A percentile compares a stretch with the other conserved stretches of the same genome.
Conservation (phyloP, 2,888 invertebrate species). For the Caenorhabditis angaria region DNA sequence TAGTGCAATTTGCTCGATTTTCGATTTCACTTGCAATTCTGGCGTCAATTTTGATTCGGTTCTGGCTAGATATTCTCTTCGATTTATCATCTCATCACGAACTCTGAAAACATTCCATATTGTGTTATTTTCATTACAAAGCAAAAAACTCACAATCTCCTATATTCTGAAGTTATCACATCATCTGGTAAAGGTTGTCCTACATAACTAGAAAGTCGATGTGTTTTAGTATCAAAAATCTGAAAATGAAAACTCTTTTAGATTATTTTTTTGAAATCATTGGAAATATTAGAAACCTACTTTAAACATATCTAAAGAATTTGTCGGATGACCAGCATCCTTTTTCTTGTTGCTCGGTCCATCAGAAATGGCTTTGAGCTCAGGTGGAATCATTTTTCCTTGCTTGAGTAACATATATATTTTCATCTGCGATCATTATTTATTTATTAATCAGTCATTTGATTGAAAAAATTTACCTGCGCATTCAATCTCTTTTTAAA, state of each 20-base stretch:
- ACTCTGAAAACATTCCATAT: constrained; percentile 75
- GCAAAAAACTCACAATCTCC: background rate
- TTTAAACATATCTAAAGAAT: background rate
- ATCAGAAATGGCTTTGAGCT: background rate
- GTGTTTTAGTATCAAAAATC: background rate
- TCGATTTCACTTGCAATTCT: constrained; percentile 88
- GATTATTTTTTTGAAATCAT: background rate
- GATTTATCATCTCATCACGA: constrained; percentile 86
- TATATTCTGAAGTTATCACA: background rate
- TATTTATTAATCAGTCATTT: background rate
- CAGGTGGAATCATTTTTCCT: background rate
- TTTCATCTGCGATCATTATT: background rate
- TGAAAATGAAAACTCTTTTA: background rate
- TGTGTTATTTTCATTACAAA: background rate
- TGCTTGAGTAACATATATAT: background rate
- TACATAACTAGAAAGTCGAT: background rate
- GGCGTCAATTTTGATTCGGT: constrained; percentile 86
- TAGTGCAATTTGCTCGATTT: constrained; percentile 91
- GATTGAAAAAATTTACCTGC: constrained; percentile 11
- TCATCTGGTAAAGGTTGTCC: background rate
- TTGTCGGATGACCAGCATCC: background rate
- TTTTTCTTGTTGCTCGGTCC: background rate
- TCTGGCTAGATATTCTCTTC: constrained; percentile 87
- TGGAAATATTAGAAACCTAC: background rate
- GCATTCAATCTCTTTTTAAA: constrained; percentile 48